Base-by-base conservation (phyloP, 2,888 invertebrate genomes). In the Sceliomorpha sp. region DNA sequence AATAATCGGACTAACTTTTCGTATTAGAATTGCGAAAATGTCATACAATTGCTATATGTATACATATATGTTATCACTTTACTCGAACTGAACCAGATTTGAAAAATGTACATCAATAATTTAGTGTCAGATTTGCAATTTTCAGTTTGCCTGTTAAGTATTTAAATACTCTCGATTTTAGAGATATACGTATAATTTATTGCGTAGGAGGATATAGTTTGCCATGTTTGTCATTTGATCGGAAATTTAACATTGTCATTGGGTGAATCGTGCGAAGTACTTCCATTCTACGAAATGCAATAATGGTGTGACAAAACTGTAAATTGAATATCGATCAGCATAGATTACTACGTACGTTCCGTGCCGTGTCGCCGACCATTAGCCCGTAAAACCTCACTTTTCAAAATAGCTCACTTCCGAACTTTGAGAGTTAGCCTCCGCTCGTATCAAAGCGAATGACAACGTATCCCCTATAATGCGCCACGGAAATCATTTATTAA, bases 321-420 rank as follows among this genome's bases (percentile, higher is more conserved):
- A 83, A 85, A 86, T 87, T 85, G 85, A 84, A 87, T 87, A 87
- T 87, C 84, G 86, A 87, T 76, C 82, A 68, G 56, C 9, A 12
- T 31, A 50, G 37, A 27, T 39, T 40, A n/a, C n/a, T n/a, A 67
- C 45, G 45, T 63, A 58, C 58, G 59, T 59, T 62, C 67, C 60
- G 67, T 80, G 80, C 73, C 85, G 77, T 82, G 83, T 79, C 79
- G 74, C 58, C 51, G 62, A 55, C 76, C 75, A 76, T 83, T 82
- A 80, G 64, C 40, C 48, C 40, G 48, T 56, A 56, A 62, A 55
- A 58, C 62, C 62, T 69, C 48, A 58, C 53, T 56, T 72, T 68
- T 62, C 50, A 37, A 20, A 53, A 69, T 66, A 66, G 63, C 58
- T 68, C 27, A 40, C 37, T 68, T 60, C 45, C 55, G 48, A 67